Conservation (phyloP, 2,888 invertebrate species). For the Trichacis sp. region DNA sequence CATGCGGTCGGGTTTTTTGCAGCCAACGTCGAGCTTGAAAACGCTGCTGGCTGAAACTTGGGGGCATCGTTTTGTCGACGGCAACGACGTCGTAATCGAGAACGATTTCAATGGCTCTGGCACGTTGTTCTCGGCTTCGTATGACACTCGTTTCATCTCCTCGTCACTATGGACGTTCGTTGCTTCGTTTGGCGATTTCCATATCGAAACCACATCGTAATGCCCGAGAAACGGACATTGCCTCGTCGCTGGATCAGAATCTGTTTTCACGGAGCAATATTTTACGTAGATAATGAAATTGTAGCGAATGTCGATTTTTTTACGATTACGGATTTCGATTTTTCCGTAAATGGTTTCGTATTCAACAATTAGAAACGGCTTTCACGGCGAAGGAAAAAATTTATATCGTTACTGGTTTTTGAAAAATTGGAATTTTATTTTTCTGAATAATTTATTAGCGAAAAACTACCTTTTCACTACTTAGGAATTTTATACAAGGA, state of each 20-base stretch:
- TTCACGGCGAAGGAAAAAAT: slow-evolving; percentile 3
- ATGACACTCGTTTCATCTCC: slow-evolving; percentile 35
- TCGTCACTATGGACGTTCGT: slow-evolving; percentile 29
- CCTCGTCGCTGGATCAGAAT: slow-evolving; percentile 60
- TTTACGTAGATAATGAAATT: too few relatives aligned
- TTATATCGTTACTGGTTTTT: not conserved
- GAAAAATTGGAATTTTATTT: too few relatives aligned
- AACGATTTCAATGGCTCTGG: slow-evolving; percentile 53
- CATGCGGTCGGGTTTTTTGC: slow-evolving; percentile 62
- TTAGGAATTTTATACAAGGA: too few relatives aligned
- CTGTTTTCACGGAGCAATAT: slow-evolving; percentile 31
- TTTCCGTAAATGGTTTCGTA: too few relatives aligned
- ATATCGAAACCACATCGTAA: slow-evolving; percentile 60
- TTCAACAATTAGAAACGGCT: too few relatives aligned
- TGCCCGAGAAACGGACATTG: slow-evolving; percentile 62
- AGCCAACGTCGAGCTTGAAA: slow-evolving; percentile 61
- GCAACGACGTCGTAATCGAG: slow-evolving; percentile 51
- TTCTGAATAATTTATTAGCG: too few relatives aligned
- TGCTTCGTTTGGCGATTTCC: slow-evolving; percentile 40
- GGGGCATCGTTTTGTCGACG: slow-evolving; percentile 53
- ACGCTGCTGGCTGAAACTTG: slow-evolving; percentile 48
- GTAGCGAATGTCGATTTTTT: too few relatives aligned
- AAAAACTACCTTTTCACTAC: too few relatives aligned
- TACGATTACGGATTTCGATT: too few relatives aligned
- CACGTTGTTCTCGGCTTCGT: slow-evolving; percentile 47